Evolutionary conservation across 2,113 vertebrate genomes (phyloP).

Genomic region (Barbus barbus): DNA sequence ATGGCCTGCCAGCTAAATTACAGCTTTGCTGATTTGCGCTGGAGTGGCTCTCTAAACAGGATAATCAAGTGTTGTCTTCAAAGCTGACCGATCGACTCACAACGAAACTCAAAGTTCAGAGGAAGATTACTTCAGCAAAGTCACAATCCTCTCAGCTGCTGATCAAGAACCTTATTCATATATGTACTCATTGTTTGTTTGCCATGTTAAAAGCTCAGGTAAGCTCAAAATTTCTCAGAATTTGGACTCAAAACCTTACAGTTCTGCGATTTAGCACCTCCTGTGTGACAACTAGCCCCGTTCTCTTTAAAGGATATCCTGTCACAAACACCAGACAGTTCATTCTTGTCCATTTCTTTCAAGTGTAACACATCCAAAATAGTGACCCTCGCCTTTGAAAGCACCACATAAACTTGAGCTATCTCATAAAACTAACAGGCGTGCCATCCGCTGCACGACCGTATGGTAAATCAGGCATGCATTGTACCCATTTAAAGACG

Average conservation of each 20-base stretch:
- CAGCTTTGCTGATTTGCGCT: slow-evolving; percentile 66
- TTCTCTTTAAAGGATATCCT: not conserved
- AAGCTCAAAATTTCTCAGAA: not conserved
- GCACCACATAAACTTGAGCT: slow-evolving; percentile 39
- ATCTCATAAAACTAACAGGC: slow-evolving; percentile 68
- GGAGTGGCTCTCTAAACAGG: slow-evolving; percentile 63
- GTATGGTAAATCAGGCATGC: slow-evolving; percentile 66
- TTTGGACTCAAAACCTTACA: not conserved
- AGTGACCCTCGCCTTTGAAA: slow-evolving; percentile 39
- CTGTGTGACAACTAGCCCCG: not conserved
- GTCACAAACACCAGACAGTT: slow-evolving; percentile 15
- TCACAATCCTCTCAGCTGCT: not conserved
- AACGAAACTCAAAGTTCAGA: slow-evolving; percentile 57
- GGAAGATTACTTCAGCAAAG: slow-evolving; percentile 59
- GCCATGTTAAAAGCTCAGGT: not conserved
- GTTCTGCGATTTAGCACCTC: not conserved
- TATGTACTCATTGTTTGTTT: not conserved
- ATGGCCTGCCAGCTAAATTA: slow-evolving; percentile 67
- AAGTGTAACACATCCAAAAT: slow-evolving; percentile 28
- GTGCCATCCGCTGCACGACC: slow-evolving; percentile 51
- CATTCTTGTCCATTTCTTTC: slow-evolving; percentile 29
- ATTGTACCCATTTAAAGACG: slow-evolving; percentile 50
- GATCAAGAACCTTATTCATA: not conserved
- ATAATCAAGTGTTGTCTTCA: slow-evolving; percentile 63
- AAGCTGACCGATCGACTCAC: slow-evolving; percentile 53